Conservation (phyloP, 1,140 invertebrate genomes). For the Semibalanus balanoides region DNA sequence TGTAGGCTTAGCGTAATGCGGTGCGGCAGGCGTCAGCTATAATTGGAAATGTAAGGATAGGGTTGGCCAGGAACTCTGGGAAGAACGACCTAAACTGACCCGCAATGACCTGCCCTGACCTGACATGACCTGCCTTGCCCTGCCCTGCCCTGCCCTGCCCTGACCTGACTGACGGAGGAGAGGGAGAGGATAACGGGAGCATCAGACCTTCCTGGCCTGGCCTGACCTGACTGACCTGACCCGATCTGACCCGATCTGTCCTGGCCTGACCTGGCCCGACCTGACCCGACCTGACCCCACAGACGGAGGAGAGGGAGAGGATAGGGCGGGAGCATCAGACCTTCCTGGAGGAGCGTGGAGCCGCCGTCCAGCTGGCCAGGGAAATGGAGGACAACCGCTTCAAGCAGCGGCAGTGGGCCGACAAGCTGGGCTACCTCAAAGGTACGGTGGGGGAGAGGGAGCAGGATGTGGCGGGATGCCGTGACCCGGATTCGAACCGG, state of each 20-base stretch:
- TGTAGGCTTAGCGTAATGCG: too few species aligned
- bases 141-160: too few species aligned
- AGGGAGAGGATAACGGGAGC: too few species aligned
- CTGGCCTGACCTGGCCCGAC: neutral
- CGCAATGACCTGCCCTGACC: too few species aligned
- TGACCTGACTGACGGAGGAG: too few species aligned
- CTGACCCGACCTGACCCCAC: neutral
- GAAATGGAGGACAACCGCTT: neutral
- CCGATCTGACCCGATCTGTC: neutral
- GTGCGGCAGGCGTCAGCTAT: too few species aligned
- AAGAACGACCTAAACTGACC: too few species aligned
- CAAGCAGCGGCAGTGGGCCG: neutral
- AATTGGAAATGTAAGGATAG: too few species aligned
- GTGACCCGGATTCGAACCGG: conserved; percentile 88
- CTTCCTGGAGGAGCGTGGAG: neutral
- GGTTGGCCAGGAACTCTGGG: too few species aligned
- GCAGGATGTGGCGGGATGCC: conserved; percentile 50
- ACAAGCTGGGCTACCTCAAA: neutral
- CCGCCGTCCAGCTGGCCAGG: neutral
- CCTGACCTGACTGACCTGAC: neutral
- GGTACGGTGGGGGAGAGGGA: neutral
- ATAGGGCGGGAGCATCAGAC: neutral
- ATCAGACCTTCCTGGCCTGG: neutral
- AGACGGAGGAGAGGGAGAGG: neutral
- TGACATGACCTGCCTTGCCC: too few species aligned